Percentiles rank a stretch among this genome's conserved stretches.
Evolutionary conservation across 2,113 vertebrate species (phyloP).

Genomic region (Xiphias gladius): DNA sequence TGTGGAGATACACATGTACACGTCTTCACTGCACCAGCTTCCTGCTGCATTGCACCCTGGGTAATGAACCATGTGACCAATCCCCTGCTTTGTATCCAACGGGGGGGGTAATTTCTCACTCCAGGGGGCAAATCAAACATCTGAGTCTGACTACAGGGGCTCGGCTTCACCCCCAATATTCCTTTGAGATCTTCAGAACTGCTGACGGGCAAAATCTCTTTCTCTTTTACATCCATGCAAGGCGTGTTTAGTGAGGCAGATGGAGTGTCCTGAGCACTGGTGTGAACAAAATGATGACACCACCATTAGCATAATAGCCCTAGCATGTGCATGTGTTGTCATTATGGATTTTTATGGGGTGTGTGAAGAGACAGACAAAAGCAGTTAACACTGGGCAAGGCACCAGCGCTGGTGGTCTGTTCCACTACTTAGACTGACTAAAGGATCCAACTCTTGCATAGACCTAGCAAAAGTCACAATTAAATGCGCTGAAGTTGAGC

Average conservation of each 20-base stretch:
- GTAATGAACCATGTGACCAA: conserved; percentile 78
- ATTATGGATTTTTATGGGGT: conserved; percentile 79
- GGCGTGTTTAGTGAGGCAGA: conserved; percentile 73
- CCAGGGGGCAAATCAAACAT: conserved; percentile 78
- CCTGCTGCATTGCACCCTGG: conserved; percentile 73
- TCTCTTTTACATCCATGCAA: conserved; percentile 59
- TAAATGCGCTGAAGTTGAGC: conserved; percentile 36
- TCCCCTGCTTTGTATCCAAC: conserved; percentile 71
- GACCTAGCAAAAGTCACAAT: conserved; percentile 34
- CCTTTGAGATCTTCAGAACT: conserved; percentile 71
- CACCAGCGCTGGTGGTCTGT: conserved; percentile 23
- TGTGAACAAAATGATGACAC: conserved; percentile 81
- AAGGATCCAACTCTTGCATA: conserved; percentile 16
- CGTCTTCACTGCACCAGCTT: conserved; percentile 51
- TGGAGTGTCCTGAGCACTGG: conserved; percentile 75
- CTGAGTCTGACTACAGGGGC: conserved; percentile 73
- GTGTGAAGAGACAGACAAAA: conserved; percentile 74
- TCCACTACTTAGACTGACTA: conserved; percentile 26
- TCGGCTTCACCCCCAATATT: conserved; percentile 59
- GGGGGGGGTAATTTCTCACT: conserved; percentile 74
- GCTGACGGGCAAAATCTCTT: conserved; percentile 74
- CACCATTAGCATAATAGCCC: conserved; percentile 78
- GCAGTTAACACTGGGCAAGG: conserved; percentile 64
- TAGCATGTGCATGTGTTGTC: conserved; percentile 73
- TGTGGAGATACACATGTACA: conserved; percentile 47